Percentiles rank a stretch among this genome's conserved stretches.
phyloP scores from a whole-genome alignment of 2,113 vertebrate species.

The Tenebrosternarchus preto region DNA sequence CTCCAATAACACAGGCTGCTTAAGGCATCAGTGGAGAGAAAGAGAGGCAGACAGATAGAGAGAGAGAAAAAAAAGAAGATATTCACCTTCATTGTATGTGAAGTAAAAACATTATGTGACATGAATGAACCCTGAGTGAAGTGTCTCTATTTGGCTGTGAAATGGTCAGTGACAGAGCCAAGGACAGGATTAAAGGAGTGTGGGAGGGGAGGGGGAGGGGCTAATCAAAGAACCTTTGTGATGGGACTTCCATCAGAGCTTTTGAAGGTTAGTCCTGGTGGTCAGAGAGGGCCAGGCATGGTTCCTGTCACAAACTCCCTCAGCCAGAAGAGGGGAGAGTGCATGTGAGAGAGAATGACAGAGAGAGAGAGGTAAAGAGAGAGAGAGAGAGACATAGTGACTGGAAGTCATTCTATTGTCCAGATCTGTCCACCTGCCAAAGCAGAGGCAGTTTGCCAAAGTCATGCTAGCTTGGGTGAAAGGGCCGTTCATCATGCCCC shows the following conservation, averaged over 20 bases:
- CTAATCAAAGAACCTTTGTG: not conserved
- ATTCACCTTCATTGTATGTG: slow-evolving; percentile 24
- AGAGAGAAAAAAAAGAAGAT: slow-evolving; percentile 28
- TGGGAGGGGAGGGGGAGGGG: not conserved
- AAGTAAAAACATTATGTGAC: slow-evolving; percentile 34
- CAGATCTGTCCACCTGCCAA: slow-evolving; percentile 39
- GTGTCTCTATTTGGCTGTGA: slow-evolving; percentile 33
- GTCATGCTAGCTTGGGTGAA: slow-evolving; percentile 2
- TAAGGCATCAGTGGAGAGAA: not conserved
- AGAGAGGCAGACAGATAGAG: not conserved
- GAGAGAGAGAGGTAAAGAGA: not conserved
- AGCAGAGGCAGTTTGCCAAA: slow-evolving; percentile 1
- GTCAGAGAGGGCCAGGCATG: not conserved
- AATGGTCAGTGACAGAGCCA: not conserved
- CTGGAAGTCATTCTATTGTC: slow-evolving; percentile 48
- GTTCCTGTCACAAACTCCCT: slow-evolving; percentile 10
- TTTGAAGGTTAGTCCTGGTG: not conserved
- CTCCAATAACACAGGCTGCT: slow-evolving; percentile 44
- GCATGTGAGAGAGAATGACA: slow-evolving; percentile 4
- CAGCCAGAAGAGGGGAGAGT: not conserved
- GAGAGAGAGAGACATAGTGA: slow-evolving; percentile 13
- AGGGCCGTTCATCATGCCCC: slow-evolving; percentile 17
- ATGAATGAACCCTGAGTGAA: slow-evolving; percentile 19
- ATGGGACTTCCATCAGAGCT: not conserved
- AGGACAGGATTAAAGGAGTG: not conserved